Evolutionary conservation across 37 sponge, comb jelly and placozoan species (phyloP), one percentile per base, ranked within the genome.

Genomic region (Aplysina aerophoba): DNA sequence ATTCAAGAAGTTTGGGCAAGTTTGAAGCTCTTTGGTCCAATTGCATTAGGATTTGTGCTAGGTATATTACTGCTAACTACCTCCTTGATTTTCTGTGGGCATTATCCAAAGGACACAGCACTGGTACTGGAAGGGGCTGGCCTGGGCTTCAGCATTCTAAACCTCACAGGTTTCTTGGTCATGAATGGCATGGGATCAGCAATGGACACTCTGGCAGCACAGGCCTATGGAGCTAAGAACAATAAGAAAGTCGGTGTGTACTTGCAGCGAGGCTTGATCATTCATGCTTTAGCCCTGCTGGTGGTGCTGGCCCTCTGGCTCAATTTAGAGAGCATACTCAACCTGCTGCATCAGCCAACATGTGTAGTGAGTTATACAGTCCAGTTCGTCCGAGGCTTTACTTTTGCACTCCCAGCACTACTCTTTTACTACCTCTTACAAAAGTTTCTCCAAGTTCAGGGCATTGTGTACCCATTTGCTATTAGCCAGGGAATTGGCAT

Each of bases 161-260:
- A 44, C 50, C 3, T 44, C 50, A 44, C 50, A 44, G 50, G 50
- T 44, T 44, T 44, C 50, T 44, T 44, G 50, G 50, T 44, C 3
- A 44, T 44, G 50, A 11, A 11, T 44, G 50, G 50, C 50, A 11
- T 44, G 50, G 50, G 50, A 44, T 3, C 50, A 11, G 50, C 50
- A 11, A 8, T 59, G 22, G 17, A 27, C 50, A 88, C 88, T 15
- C 68, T 88, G 73, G 36, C 24, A 56, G 17, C 38, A 13, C 34
- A 91, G 92, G 67, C 67, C 37, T 91, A 75, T 85, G 92, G 92
- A 2, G 72, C 50, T 59, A 85, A 85, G 31, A 91, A 91, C 73
- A 88, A 85, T 59, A 91, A 85, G 44, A 36, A 86, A 56, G 88
- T 91, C 24, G 92, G 92, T 30, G 24, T 82, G 20, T 36, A 85